These are phyloP conservation scores for Alcedo quadribrachys DNA, from an alignment of 2,797 vertebrate species.

Conservation along the genomic window DNA sequence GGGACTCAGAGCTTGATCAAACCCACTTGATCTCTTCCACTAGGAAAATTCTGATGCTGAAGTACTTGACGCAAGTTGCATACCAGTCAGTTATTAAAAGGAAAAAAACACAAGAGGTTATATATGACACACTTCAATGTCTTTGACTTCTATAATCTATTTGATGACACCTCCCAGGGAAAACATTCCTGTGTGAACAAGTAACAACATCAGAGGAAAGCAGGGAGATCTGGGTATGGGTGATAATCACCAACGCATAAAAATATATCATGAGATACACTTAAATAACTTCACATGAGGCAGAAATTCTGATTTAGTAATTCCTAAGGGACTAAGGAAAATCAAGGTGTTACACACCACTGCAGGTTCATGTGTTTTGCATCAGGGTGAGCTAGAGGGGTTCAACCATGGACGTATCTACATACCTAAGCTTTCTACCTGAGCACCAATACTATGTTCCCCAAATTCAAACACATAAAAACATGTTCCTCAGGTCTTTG, in stretches of 20 bases:
- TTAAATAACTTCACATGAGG: slow-evolving; percentile 28
- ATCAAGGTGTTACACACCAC: neutral
- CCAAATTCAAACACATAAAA: neutral
- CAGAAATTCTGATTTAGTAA: slow-evolving; percentile 12
- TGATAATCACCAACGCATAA: slow-evolving; percentile 18
- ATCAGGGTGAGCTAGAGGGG: neutral
- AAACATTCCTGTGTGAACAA: slow-evolving; percentile 33
- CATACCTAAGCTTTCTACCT: neutral
- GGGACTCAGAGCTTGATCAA: neutral
- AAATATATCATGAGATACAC: slow-evolving; percentile 15
- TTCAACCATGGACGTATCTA: neutral
- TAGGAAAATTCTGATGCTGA: neutral
- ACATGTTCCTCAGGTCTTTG: neutral
- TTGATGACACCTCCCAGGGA: neutral
- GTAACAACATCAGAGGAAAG: neutral
- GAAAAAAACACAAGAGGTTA: neutral
- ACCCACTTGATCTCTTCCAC: neutral
- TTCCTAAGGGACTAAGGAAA: neutral
- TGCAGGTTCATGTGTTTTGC: neutral
- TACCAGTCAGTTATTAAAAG: neutral
- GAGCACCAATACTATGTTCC: neutral
- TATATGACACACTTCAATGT: neutral
- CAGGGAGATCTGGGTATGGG: slow-evolving; percentile 18
- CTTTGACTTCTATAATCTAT: slow-evolving; percentile 19
- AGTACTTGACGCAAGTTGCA: neutral